Conservation (phyloP, 2,113 vertebrate species). For the Istiophorus platypterus region DNA sequence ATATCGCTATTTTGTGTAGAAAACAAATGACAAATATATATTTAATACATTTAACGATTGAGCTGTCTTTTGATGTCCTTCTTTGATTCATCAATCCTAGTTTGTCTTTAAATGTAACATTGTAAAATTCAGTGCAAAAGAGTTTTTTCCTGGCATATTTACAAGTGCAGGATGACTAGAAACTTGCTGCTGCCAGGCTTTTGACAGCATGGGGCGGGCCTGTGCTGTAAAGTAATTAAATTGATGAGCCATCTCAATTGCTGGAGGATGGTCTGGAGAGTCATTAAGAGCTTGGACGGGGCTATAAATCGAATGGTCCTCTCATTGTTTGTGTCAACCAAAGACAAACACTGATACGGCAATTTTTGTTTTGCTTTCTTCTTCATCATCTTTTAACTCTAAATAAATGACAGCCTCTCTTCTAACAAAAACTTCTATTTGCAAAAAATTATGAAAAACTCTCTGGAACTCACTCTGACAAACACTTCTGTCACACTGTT, state of each 20-base stretch:
- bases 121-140: slow-evolving; percentile 23
- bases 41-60: neutral
- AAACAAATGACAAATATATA: neutral
- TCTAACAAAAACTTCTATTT: neutral
- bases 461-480: neutral
- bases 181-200: slow-evolving; percentile 53
- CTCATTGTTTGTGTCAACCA: slow-evolving; percentile 58
- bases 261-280: slow-evolving; percentile 62
- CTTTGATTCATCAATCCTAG: slow-evolving; percentile 26
- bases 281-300: slow-evolving; percentile 68
- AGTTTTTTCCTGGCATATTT: slow-evolving; percentile 55
- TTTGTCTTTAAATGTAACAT: slow-evolving; percentile 31
- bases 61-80: neutral
- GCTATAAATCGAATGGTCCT: slow-evolving; percentile 68
- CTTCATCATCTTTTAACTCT: neutral
- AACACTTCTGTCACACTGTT: neutral
- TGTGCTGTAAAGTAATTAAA: slow-evolving; percentile 76
- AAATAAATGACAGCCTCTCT: neutral
- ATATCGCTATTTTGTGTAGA: neutral
- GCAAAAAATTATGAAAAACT: neutral
- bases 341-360: slow-evolving; percentile 53
- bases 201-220: slow-evolving; percentile 59
- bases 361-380: slow-evolving; percentile 24
- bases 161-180: slow-evolving; percentile 44
- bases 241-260: slow-evolving; percentile 73